These are phyloP conservation scores for Scotopteryx bipunctaria DNA, from an alignment of 2,888 invertebrate genomes.

Conservation along the genomic window DNA sequence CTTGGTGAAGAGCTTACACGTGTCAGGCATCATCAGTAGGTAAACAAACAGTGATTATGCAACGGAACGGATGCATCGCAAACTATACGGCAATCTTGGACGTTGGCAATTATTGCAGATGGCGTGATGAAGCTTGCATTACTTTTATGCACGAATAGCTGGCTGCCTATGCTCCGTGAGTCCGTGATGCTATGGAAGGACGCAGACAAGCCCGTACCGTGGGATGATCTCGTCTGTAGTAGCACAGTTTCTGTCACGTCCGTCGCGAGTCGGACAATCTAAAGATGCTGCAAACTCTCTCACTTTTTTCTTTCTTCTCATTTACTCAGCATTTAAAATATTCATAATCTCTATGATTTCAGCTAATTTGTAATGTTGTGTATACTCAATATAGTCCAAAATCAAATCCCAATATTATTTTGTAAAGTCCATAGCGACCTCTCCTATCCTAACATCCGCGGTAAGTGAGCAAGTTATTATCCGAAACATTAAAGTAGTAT, in stretches of 20 bases:
- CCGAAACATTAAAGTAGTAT: conserved; percentile 19
- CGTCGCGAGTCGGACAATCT: too few relatives aligned
- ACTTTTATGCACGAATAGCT: too few relatives aligned
- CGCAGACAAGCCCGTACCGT: too few relatives aligned
- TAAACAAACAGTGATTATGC: conserved; percentile 62
- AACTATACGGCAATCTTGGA: conserved; percentile 6
- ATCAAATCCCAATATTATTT: neutral
- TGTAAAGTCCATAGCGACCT: neutral
- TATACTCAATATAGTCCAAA: neutral
- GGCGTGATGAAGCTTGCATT: neutral
- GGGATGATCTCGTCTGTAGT: too few relatives aligned
- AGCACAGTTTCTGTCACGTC: too few relatives aligned
- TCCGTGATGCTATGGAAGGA: too few relatives aligned
- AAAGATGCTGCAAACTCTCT: too few relatives aligned
- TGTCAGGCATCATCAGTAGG: conserved; percentile 47
- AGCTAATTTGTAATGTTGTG: too few relatives aligned
- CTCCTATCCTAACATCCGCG: conserved; percentile 25
- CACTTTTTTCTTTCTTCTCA: too few relatives aligned
- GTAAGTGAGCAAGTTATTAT: conserved; percentile 3
- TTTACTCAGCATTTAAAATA: too few relatives aligned
- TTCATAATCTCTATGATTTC: too few relatives aligned
- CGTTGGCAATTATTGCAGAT: conserved; percentile 1
- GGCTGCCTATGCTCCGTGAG: neutral
- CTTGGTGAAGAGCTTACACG: conserved; percentile 52
- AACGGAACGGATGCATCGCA: conserved; percentile 39